These are phyloP conservation scores for Watsonalla cultraria DNA, from an alignment of 2,888 invertebrate genomes.

Conservation along the genomic window DNA sequence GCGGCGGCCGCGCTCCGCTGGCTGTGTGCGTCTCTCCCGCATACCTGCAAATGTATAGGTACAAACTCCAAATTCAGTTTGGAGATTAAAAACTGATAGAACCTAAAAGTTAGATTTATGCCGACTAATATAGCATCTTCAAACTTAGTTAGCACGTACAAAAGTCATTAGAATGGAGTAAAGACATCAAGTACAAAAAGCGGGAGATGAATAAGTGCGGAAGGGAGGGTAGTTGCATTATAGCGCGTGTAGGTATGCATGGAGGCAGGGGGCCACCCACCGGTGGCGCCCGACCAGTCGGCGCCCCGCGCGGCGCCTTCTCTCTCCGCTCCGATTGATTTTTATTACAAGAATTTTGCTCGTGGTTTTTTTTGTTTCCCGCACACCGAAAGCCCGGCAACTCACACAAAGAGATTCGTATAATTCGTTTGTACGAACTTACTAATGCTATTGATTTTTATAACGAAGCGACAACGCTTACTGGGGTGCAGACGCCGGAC, in stretches of 20 bases:
- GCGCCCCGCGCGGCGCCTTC: constrained; percentile 73
- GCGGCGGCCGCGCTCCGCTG: constrained; percentile 46
- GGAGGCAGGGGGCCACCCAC: constrained; percentile 33
- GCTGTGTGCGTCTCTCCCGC: constrained; percentile 23
- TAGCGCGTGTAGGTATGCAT: constrained; percentile 52
- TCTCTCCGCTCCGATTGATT: constrained; percentile 79
- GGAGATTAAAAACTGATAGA: background rate
- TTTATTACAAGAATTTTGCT: constrained; percentile 79
- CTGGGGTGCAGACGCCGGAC: constrained; percentile 25
- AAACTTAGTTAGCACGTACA: background rate
- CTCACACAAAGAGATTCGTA: constrained; percentile 72
- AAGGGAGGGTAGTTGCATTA: constrained; percentile 57
- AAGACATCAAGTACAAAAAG: constrained; percentile 10
- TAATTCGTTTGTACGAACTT: constrained; percentile 77
- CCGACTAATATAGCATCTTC: too few relatives aligned
- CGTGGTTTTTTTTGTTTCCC: constrained; percentile 73
- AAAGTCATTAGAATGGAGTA: constrained; percentile 15
- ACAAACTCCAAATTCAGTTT: constrained; percentile 5
- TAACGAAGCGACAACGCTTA: constrained; percentile 61
- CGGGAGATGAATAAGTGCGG: constrained; percentile 5
- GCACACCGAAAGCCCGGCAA: constrained; percentile 58
- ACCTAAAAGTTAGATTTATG: too few relatives aligned
- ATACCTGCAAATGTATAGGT: background rate
- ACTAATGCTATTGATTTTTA: constrained; percentile 79
- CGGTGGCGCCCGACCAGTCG: constrained; percentile 61